phyloP scores from a whole-genome alignment of 2,113 vertebrate species.

The Gallinago media region DNA sequence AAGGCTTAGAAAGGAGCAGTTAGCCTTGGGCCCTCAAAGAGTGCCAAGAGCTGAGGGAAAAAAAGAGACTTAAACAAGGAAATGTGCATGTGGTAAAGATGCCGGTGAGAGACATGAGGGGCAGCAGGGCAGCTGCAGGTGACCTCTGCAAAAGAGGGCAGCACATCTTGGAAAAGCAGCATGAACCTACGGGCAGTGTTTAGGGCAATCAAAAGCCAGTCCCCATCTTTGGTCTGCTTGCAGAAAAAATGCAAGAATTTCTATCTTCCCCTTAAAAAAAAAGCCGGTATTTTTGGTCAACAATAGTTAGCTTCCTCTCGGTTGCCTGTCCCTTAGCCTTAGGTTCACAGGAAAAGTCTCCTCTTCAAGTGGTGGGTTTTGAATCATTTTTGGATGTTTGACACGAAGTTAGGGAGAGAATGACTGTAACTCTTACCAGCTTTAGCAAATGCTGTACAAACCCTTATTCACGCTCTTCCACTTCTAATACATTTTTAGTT shows the following conservation, averaged over 20 bases:
- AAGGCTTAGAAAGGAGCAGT: constrained; percentile 57
- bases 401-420: not conserved
- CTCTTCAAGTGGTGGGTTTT: not conserved
- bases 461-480: not conserved
- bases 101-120: rapidly evolving
- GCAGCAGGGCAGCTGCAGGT: not conserved
- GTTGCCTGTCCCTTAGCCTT: not conserved
- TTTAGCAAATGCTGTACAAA: not conserved
- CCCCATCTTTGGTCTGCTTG: not conserved
- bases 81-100: not conserved
- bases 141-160: not conserved
- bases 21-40: not conserved
- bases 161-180: not conserved
- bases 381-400: not conserved
- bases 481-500: not conserved
- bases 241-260: not conserved
- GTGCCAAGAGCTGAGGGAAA: not conserved
- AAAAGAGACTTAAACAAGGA: constrained; percentile 1
- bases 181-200: not conserved
- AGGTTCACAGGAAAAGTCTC: not conserved
- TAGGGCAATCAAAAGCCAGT: not conserved
- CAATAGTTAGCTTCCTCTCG: not conserved
- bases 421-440: not conserved
- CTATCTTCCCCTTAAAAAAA: not conserved
- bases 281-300: not conserved